Conservation (phyloP, 2,113 vertebrate genomes). For the Dasypus novemcinctus region DNA sequence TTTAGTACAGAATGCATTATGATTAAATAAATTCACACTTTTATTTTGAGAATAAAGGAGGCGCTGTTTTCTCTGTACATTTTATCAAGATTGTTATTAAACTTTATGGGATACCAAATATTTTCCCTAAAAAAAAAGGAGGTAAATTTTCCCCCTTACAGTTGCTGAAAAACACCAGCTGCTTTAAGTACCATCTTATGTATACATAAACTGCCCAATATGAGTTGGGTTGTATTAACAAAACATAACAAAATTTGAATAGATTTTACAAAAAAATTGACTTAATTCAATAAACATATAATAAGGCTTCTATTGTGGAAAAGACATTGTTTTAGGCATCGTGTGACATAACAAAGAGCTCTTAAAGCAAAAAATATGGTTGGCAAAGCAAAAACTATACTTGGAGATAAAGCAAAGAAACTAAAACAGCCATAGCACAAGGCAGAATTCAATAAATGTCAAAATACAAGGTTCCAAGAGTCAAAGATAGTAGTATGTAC, state of each 20-base stretch:
- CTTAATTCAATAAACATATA: not conserved
- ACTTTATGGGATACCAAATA: not conserved
- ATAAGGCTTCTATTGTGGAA: not conserved
- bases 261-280: not conserved
- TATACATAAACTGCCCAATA: not conserved
- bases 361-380: not conserved
- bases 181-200: slow-evolving; percentile 17
- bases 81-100: not conserved
- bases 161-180: slow-evolving; percentile 21
- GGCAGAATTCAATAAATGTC: not conserved
- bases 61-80: not conserved
- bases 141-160: not conserved
- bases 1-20: not conserved
- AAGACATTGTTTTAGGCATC: not conserved
- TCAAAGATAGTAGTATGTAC: not conserved
- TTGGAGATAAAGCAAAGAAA: slow-evolving; percentile 35
- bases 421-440: not conserved
- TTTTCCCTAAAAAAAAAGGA: not conserved
- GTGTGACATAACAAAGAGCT: not conserved
- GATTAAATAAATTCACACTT: not conserved
- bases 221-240: not conserved
- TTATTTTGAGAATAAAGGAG: not conserved
- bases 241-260: not conserved
- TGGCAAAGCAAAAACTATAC: not conserved
- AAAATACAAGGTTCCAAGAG: not conserved